A percentile compares a stretch with the other conserved stretches of the same genome.
Evolutionary conservation across 2,888 invertebrate species (phyloP).

Genomic region (Phrixothrix hirtus): DNA sequence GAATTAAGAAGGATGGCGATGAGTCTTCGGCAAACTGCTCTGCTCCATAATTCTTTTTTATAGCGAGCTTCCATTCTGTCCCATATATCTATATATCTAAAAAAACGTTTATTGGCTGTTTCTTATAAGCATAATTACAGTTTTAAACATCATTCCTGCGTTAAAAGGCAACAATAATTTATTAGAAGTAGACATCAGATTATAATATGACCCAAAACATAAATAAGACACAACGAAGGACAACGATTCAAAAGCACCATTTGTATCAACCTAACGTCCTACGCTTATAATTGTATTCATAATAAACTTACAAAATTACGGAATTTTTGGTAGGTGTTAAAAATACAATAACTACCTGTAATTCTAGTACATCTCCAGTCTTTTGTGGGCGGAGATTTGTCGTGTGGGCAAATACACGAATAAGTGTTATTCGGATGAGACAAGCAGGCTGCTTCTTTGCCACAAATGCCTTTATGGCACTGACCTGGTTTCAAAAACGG

Average conservation of each 20-base stretch:
- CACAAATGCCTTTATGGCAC: conserved; percentile 62
- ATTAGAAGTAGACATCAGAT: no score
- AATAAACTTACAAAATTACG: background rate
- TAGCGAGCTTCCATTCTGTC: no score
- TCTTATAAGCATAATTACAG: no score
- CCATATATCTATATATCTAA: no score
- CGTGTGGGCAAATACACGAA: conserved; percentile 70
- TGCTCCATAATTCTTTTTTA: no score
- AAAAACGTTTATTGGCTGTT: no score
- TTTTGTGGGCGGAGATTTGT: conserved; percentile 63
- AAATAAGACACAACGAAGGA: background rate
- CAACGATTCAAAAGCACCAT: background rate
- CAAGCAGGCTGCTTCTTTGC: conserved; percentile 66
- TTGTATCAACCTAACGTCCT: background rate
- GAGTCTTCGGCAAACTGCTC: no score
- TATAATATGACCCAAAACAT: no score
- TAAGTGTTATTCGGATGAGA: conserved; percentile 59
- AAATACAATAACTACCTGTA: conserved; percentile 56
- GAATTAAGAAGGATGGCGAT: no score
- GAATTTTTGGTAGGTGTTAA: background rate
- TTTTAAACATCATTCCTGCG: no score
- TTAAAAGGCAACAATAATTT: no score
- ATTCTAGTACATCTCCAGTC: conserved; percentile 64
- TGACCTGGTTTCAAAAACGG: conserved; percentile 48
- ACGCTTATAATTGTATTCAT: no score